A percentile compares a stretch with the other conserved stretches of the same genome.
These are phyloP conservation scores for Stichopus horrens DNA, from an alignment of 53 echinoderm and acorn worm species.

Conservation along the genomic window DNA sequence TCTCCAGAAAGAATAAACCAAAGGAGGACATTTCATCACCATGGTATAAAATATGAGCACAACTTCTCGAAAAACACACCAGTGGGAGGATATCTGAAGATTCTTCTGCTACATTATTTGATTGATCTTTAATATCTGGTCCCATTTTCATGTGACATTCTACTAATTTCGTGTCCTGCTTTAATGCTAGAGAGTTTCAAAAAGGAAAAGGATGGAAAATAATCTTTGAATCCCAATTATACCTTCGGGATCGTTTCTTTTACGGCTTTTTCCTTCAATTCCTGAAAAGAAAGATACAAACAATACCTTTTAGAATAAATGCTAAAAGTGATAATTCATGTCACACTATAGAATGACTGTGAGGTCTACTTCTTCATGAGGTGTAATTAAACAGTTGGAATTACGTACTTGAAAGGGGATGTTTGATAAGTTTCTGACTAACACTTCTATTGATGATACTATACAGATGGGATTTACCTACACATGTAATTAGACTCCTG, in stretches of 20 bases:
- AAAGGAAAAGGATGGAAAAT: neutral
- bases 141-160: no score
- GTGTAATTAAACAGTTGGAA: no score
- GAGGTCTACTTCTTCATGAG: no score
- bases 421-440: no score
- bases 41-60: neutral
- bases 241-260: slow-evolving; percentile 66
- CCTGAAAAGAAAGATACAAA: slow-evolving; percentile 58
- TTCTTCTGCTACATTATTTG: neutral
- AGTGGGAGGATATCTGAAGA: neutral
- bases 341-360: no score
- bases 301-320: neutral
- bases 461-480: no score
- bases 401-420: no score
- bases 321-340: neutral
- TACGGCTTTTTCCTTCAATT: slow-evolving; percentile 89
- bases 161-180: neutral
- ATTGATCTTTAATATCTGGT: no score
- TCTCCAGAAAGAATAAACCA: neutral
- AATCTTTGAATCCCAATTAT: slow-evolving; percentile 5
- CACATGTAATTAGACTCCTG: no score
- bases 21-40: neutral
- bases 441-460: no score
- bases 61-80: neutral
- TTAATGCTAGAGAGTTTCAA: neutral